Base-by-base conservation (phyloP, 2,797 vertebrate species). In the Hydrolagus colliei region DNA sequence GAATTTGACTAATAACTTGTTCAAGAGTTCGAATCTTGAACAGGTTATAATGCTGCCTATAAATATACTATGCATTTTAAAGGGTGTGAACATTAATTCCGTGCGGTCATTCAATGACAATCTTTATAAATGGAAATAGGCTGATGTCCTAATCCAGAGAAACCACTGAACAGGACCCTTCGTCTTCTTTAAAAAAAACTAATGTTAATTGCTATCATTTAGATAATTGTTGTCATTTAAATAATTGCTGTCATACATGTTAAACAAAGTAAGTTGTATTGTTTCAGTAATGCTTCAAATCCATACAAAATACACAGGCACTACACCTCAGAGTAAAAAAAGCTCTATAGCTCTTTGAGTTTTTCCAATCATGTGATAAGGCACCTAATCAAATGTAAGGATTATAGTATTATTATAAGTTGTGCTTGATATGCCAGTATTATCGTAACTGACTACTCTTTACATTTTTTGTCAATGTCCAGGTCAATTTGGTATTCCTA, bases 401-500 rank as follows among this genome's bases (percentile, higher is more conserved):
- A 6, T 52, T 52, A 52, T 52, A 6, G 41, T 52, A 52, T 52
- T 52, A 52, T 52, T 52, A 52, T 52, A 52, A 52, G 41, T 52
- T 52, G 41, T 52, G 6, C 6, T 52, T 52, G 41, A 3, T 52
- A 52, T 6, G 41, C 41, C 41, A 52, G 9, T 10, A 11, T 84
- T 41, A 52, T 5, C 32, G 22, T n/a, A 20, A 41, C 41, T 71
- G 41, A 27, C 22, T 73, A 73, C 20, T 73, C n/a, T 73, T 22
- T 68, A 9, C 2, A 14, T 82, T 9, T 68, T 84, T 71, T 18
- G 6, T 52, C 41, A 52, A 59, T 6, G 87, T 91, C 73, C 90
- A 99, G 98, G 98, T 86, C 97, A 98, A 87, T 99, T 96, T 32
- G 97, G 98, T 13, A 98, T 99, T 89, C 97, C 98, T 72, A 95